Conservation (phyloP, 2,888 invertebrate species). For the Encarsia formosa region DNA sequence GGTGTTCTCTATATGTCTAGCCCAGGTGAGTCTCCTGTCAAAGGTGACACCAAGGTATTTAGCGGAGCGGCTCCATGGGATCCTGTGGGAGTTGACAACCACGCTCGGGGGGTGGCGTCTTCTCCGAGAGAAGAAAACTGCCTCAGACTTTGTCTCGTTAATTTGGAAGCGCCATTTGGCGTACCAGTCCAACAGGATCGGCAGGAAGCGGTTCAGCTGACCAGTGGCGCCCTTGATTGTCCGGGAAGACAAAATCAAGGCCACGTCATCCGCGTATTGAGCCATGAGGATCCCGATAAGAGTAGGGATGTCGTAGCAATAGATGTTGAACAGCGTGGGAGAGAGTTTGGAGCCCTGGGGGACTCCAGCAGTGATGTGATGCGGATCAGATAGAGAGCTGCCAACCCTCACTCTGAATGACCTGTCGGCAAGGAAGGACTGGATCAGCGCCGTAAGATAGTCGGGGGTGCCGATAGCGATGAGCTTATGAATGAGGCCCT, state of each 20-base stretch:
- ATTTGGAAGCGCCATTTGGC: conserved; percentile 6
- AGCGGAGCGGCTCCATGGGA: too few species aligned
- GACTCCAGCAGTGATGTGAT: conserved; percentile 33
- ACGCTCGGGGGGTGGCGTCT: too few species aligned
- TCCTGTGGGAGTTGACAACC: too few species aligned
- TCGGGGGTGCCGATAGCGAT: conserved; percentile 25
- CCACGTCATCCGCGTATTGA: conserved; percentile 31
- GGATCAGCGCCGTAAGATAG: conserved; percentile 30
- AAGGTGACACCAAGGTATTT: too few species aligned
- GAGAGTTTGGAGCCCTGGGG: conserved; percentile 33
- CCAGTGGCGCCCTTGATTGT: neutral
- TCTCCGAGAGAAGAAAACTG: neutral
- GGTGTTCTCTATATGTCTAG: too few species aligned
- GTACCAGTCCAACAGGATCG: neutral
- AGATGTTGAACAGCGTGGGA: conserved; percentile 26
- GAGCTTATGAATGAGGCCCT: conserved; percentile 18
- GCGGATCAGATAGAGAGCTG: neutral
- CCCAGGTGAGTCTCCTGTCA: too few species aligned
- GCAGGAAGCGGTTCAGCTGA: neutral
- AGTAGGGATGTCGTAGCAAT: conserved; percentile 27
- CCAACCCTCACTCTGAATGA: conserved; percentile 31
- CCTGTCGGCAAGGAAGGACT: conserved; percentile 31
- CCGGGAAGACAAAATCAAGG: conserved; percentile 21
- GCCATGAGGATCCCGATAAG: conserved; percentile 22
- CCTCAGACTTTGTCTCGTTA: conserved; percentile 3